Evolutionary conservation across 2,797 vertebrate species (phyloP).

Genomic region (Lagodon rhomboides): DNA sequence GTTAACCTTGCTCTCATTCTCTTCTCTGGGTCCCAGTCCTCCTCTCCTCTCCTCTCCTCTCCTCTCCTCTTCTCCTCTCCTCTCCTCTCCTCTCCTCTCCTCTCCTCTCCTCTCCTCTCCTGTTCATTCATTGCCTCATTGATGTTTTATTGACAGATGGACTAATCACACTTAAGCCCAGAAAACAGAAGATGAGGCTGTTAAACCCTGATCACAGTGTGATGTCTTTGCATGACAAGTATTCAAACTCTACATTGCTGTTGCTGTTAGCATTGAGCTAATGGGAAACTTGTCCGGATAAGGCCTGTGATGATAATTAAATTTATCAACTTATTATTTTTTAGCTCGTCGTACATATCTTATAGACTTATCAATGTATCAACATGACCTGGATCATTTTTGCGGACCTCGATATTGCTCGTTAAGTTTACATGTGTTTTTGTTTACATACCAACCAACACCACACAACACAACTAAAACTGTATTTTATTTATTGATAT

Average conservation of each 20-base stretch:
- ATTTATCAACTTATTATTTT: too few species aligned
- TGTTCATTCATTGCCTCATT: slow-evolving; percentile 1
- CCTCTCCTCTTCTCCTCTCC: not conserved
- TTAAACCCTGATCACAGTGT: slow-evolving; percentile 20
- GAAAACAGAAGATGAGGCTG: slow-evolving; percentile 17
- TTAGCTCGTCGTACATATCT: too few species aligned
- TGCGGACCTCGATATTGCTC: too few species aligned
- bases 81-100: slow-evolving; percentile 46
- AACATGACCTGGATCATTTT: too few species aligned
- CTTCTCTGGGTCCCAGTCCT: slow-evolving; percentile 37
- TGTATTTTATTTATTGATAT: too few species aligned
- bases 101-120: slow-evolving; percentile 21
- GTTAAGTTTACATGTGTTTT: too few species aligned
- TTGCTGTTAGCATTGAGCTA: not conserved
- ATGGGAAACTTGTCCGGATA: slow-evolving; percentile 2
- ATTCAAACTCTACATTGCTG: not conserved
- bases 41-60: not conserved
- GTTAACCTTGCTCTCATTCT: slow-evolving; percentile 77
- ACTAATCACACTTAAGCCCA: slow-evolving; percentile 15
- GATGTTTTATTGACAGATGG: slow-evolving; percentile 17
- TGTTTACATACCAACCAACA: too few species aligned
- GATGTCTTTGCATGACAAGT: slow-evolving; percentile 14
- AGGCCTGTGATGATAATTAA: too few species aligned
- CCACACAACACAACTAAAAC: too few species aligned
- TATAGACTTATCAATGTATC: too few species aligned